These are phyloP conservation scores for Axea sp. DNA, from an alignment of 2,888 invertebrate genomes.

Conservation along the genomic window DNA sequence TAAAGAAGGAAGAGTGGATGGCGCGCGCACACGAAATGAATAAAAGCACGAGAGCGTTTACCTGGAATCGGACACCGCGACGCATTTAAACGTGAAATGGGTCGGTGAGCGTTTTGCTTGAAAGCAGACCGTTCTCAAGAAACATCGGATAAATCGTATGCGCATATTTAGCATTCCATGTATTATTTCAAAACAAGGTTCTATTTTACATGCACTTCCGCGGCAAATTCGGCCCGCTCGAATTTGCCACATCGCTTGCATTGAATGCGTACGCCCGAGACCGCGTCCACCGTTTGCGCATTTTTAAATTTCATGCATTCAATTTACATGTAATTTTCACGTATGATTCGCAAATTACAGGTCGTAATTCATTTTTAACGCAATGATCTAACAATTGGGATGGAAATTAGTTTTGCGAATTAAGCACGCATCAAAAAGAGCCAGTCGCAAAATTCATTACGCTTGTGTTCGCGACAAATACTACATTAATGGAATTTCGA, in stretches of 20 bases:
- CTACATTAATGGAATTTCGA: no score
- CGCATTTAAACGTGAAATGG: constrained; percentile 64
- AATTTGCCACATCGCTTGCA: constrained; percentile 65
- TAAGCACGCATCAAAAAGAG: constrained; percentile 27
- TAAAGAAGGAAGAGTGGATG: constrained; percentile 58
- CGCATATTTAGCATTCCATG: constrained; percentile 70
- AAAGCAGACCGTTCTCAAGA: constrained; percentile 65
- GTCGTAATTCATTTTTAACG: constrained; percentile 42
- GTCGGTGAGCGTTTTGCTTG: constrained; percentile 65
- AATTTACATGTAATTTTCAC: constrained; percentile 54
- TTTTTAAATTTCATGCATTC: constrained; percentile 51
- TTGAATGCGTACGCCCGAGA: constrained; percentile 40
- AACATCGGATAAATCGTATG: constrained; percentile 69
- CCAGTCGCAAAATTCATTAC: constrained; percentile 7
- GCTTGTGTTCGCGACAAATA: constrained; percentile 16
- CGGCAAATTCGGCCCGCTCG: constrained; percentile 59
- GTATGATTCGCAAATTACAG: constrained; percentile 52
- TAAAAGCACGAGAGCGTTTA: constrained; percentile 64
- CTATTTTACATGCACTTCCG: constrained; percentile 58
- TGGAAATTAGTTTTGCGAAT: constrained; percentile 48
- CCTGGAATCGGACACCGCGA: constrained; percentile 64
- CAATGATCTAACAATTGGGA: constrained; percentile 43
- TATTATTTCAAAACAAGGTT: constrained; percentile 71
- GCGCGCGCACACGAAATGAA: constrained; percentile 64
- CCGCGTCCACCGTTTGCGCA: constrained; percentile 26